These are phyloP conservation scores for Aphis craccivora DNA, from an alignment of 1,140 invertebrate genomes.

Conservation along the genomic window DNA sequence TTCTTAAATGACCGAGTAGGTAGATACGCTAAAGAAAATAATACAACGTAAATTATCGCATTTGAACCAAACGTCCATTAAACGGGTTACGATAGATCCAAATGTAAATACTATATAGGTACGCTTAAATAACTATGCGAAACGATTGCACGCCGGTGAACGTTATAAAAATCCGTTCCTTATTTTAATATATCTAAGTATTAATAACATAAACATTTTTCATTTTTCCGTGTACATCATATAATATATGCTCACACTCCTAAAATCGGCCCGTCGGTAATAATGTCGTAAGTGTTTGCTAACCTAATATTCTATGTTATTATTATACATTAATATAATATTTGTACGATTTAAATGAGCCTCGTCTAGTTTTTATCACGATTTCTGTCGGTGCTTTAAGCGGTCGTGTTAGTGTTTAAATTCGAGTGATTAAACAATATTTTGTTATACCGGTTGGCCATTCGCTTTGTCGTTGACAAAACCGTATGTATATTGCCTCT, in stretches of 20 bases:
- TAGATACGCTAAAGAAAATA: not conserved
- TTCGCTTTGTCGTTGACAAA: not conserved
- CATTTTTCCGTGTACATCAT: not conserved
- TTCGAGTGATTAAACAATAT: not conserved
- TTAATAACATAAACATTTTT: not conserved
- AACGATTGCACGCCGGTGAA: not conserved
- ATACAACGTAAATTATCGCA: not conserved
- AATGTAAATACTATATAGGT: not conserved
- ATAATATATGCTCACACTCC: not conserved
- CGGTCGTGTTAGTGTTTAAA: not conserved
- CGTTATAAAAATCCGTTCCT: too few relatives aligned
- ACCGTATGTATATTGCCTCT: not conserved
- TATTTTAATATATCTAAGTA: not conserved
- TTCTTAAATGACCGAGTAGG: not conserved
- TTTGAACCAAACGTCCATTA: not conserved
- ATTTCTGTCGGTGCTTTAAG: not conserved
- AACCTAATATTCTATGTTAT: not conserved
- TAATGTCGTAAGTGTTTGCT: not conserved
- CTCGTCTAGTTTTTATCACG: not conserved
- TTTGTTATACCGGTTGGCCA: not conserved
- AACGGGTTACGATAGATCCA: not conserved
- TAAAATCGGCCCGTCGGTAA: not conserved
- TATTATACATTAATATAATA: too few relatives aligned
- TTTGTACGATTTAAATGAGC: not conserved
- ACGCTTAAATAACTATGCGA: not conserved